phyloP scores from a whole-genome alignment of 1,140 invertebrate genomes.

The Hesperophylax magnus region DNA sequence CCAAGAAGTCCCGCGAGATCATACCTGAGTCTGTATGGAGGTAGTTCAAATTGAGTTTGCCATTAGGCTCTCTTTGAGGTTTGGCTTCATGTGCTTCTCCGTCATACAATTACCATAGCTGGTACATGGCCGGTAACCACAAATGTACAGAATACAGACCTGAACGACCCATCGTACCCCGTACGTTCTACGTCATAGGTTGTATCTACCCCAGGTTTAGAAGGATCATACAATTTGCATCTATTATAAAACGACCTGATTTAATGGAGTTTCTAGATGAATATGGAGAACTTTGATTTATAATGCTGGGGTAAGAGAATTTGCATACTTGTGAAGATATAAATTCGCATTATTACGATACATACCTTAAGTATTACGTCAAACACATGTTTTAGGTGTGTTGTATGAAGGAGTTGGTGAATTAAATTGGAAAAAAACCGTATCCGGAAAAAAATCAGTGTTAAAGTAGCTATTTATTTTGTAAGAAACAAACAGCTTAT shows the following conservation, averaged over 20 bases:
- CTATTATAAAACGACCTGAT: slow-evolving; percentile 2
- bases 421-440: no score
- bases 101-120: slow-evolving; percentile 28
- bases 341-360: no score
- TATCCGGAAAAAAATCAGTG: no score
- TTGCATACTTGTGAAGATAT: neutral
- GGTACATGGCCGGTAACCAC: neutral
- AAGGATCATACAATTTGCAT: slow-evolving; percentile 5
- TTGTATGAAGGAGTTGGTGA: no score
- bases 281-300: neutral
- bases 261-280: slow-evolving; percentile 1
- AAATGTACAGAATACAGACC: no score
- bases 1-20: slow-evolving; percentile 34
- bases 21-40: neutral
- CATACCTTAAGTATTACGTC: no score
- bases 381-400: no score
- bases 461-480: no score
- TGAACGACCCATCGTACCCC: no score
- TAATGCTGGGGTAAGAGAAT: neutral
- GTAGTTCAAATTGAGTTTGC: slow-evolving; percentile 34
- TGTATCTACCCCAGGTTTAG: no score
- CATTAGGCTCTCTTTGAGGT: slow-evolving; percentile 37
- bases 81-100: neutral
- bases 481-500: no score
- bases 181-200: no score